Conservation (phyloP, 2,113 vertebrate genomes). For the Chrysochloris asiatica region DNA sequence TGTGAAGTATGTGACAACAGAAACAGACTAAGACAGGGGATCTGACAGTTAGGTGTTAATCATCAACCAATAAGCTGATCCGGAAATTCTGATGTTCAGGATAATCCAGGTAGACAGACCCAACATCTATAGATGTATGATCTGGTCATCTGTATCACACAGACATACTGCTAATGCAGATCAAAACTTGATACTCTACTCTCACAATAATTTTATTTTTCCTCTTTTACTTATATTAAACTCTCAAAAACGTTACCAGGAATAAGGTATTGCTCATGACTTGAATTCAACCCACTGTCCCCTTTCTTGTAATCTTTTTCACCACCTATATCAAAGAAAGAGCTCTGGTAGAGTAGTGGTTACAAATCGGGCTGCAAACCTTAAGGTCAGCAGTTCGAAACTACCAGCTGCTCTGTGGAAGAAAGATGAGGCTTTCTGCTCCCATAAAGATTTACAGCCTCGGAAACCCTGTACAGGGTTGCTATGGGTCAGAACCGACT, state of each 20-base stretch:
- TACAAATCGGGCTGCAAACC: too few species aligned
- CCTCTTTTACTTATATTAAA: background rate
- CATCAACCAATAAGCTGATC: background rate
- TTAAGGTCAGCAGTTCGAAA: too few species aligned
- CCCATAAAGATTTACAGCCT: too few species aligned
- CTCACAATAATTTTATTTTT: background rate
- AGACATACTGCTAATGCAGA: background rate
- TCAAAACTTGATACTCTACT: constrained; percentile 1
- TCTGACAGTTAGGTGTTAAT: background rate
- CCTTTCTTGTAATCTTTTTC: constrained; percentile 7
- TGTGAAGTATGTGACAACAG: constrained; percentile 3
- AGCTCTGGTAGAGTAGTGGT: too few species aligned
- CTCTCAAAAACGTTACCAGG: background rate
- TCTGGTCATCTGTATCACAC: background rate
- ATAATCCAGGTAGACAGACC: background rate
- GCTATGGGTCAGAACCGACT: too few species aligned
- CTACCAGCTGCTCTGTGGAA: too few species aligned
- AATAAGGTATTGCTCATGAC: background rate
- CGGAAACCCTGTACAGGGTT: too few species aligned
- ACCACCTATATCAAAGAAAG: background rate
- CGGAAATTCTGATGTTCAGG: background rate
- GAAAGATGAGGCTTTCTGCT: too few species aligned
- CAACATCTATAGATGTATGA: background rate
- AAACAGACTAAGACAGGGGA: background rate
- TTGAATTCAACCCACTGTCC: background rate